phyloP scores from a whole-genome alignment of 2,797 vertebrate genomes.

The Cynopterus sphinx region DNA sequence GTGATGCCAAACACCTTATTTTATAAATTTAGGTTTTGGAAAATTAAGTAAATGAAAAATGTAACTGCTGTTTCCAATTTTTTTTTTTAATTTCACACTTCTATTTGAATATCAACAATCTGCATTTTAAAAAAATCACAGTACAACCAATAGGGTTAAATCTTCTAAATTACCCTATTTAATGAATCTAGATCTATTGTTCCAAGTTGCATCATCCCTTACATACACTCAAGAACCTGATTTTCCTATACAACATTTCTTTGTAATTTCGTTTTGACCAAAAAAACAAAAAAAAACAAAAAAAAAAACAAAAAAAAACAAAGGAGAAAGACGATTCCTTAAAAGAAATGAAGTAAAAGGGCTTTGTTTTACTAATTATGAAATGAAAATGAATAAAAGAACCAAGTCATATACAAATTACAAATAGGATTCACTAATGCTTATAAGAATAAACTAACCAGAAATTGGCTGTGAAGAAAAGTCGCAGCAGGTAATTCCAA shows the following conservation, averaged over 20 bases:
- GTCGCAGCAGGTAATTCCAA: constrained; percentile 94
- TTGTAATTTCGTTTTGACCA: constrained; percentile 44
- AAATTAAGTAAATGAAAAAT: constrained; percentile 39
- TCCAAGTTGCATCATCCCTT: neutral
- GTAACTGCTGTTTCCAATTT: neutral
- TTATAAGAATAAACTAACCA: constrained; percentile 86
- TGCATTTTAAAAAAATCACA: constrained; percentile 11
- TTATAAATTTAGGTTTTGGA: constrained; percentile 23
- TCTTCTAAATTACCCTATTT: neutral
- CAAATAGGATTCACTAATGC: neutral
- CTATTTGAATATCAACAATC: neutral
- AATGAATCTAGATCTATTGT: neutral
- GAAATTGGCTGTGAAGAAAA: constrained; percentile 88
- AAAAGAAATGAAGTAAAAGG: constrained; percentile 45
- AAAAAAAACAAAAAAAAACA: neutral
- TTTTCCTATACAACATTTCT: neutral
- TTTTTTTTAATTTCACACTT: neutral
- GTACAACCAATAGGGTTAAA: neutral
- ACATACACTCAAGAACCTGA: neutral
- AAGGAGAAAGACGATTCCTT: constrained; percentile 17
- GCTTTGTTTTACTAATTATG: neutral
- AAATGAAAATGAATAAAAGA: constrained; percentile 58
- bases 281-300: neutral
- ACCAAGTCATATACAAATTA: constrained; percentile 33
- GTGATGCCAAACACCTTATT: neutral